Base-by-base conservation (phyloP, 2,113 vertebrate genomes). In the Nansenia antarctica region DNA sequence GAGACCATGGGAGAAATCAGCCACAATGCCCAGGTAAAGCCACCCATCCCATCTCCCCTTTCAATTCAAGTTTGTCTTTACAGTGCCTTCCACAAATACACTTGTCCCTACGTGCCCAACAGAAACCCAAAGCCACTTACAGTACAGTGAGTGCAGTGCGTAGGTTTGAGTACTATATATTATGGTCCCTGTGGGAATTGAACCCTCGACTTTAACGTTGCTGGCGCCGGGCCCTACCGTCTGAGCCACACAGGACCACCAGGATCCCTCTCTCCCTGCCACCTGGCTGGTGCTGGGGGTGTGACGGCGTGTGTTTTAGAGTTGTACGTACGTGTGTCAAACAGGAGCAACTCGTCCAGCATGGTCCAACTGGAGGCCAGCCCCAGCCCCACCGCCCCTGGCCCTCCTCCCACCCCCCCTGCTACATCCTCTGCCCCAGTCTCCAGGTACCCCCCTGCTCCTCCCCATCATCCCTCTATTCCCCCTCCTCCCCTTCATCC, bases 11-110 rank as follows among this genome's bases (percentile, higher is more conserved):
- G 94, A 95, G 75, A 94, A 90, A 72, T 85, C 85, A 72, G 85
- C 90, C 49, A 92, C 92, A 0, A 67, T 93, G 35, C 91, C 94
- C 29, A 93, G 94, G 95, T 96, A 81, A 20, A 49, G n/a, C 2
- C 18, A 49, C 15, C 45, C 5, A 1, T 42, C 39, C 18, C n/a
- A n/a, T n/a, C n/a, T n/a, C n/a, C n/a, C n/a, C n/a, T n/a, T n/a
- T n/a, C n/a, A n/a, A n/a, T n/a, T n/a, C n/a, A n/a, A n/a, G n/a
- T n/a, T n/a, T n/a, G n/a, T n/a, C n/a, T n/a, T n/a, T n/a, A n/a
- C n/a, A n/a, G n/a, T n/a, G n/a, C n/a, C n/a, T n/a, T n/a, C n/a
- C n/a, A n/a, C n/a, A n/a, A n/a, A n/a, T n/a, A n/a, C n/a, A n/a
- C n/a, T n/a, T n/a, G n/a, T n/a, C n/a, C n/a, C n/a, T n/a, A n/a